These are phyloP conservation scores for Heliothis peltigera DNA, from an alignment of 2,888 invertebrate species.

Conservation along the genomic window DNA sequence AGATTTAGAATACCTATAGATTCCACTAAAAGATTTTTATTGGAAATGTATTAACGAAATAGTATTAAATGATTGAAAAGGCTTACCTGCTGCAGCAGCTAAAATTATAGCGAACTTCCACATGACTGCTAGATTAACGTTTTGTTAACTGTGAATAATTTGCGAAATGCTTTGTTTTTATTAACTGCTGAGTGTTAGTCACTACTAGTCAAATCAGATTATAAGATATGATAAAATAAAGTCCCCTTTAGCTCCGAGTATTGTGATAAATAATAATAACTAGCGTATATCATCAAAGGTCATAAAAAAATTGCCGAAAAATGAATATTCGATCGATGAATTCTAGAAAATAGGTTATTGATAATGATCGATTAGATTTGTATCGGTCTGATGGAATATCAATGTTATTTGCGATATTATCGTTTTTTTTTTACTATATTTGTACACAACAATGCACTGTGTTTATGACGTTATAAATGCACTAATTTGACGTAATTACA, in stretches of 20 bases:
- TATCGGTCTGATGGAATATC: slow-evolving; percentile 22
- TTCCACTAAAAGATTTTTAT: not conserved
- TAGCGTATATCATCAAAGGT: slow-evolving; percentile 44
- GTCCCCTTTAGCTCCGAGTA: slow-evolving; percentile 10
- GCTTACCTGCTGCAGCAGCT: slow-evolving; percentile 60
- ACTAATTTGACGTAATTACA: not conserved
- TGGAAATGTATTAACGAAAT: not conserved
- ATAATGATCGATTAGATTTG: slow-evolving; percentile 48
- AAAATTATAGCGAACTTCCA: slow-evolving; percentile 54
- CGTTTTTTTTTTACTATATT: not conserved
- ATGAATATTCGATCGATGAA: slow-evolving; percentile 8
- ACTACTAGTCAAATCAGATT: slow-evolving; percentile 9
- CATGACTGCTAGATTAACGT: slow-evolving; percentile 32
- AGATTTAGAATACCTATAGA: not conserved
- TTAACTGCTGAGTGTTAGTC: slow-evolving; percentile 9
- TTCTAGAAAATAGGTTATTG: slow-evolving; percentile 27
- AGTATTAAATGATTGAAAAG: slow-evolving; percentile 18
- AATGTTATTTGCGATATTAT: slow-evolving; percentile 13
- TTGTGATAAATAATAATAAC: slow-evolving; percentile 5
- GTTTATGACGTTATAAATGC: not conserved
- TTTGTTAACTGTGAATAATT: slow-evolving; percentile 14
- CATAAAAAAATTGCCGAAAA: slow-evolving; percentile 38
- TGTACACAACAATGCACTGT: not conserved
- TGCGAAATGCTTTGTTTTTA: slow-evolving; percentile 32
- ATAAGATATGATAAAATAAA: slow-evolving; percentile 15